A percentile compares a stretch with the other conserved stretches of the same genome.
Evolutionary conservation across 2,888 invertebrate species (phyloP).

Genomic region (Pterobdella sp.): DNA sequence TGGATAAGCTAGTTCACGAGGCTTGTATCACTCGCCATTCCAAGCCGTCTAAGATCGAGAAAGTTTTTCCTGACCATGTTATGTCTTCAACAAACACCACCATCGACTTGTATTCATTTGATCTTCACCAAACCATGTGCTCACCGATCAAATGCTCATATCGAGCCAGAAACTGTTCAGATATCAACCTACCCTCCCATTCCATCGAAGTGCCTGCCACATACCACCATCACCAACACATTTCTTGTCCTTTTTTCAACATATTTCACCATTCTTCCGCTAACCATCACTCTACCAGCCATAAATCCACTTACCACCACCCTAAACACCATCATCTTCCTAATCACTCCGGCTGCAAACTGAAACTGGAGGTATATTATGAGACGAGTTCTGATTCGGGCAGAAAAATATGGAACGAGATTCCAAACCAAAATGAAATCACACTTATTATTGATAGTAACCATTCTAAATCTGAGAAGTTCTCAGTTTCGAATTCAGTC

Average conservation of each 20-base stretch:
- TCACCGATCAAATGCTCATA: background rate
- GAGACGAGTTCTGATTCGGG: too few relatives aligned
- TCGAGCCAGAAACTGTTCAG: background rate
- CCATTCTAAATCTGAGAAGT: too few relatives aligned
- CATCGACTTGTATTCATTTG: background rate
- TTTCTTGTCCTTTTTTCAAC: too few relatives aligned
- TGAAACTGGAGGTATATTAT: too few relatives aligned
- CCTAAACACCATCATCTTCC: background rate
- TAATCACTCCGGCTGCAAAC: too few relatives aligned
- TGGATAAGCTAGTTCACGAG: constrained; percentile 26
- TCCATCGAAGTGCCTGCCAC: background rate
- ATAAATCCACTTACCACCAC: background rate
- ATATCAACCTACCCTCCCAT: background rate
- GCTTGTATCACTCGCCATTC: constrained; percentile 31
- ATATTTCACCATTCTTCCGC: too few relatives aligned
- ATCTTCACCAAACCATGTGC: constrained; percentile 9
- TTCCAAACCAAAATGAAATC: too few relatives aligned
- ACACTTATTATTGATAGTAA: too few relatives aligned
- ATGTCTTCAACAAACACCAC: background rate
- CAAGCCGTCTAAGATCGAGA: background rate
- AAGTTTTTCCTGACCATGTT: background rate
- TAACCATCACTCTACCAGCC: background rate
- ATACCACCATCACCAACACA: background rate
- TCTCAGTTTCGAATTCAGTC: too few relatives aligned
- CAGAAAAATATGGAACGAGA: too few relatives aligned